Conservation (phyloP, 2,888 invertebrate species). For the Metalampra italica region DNA sequence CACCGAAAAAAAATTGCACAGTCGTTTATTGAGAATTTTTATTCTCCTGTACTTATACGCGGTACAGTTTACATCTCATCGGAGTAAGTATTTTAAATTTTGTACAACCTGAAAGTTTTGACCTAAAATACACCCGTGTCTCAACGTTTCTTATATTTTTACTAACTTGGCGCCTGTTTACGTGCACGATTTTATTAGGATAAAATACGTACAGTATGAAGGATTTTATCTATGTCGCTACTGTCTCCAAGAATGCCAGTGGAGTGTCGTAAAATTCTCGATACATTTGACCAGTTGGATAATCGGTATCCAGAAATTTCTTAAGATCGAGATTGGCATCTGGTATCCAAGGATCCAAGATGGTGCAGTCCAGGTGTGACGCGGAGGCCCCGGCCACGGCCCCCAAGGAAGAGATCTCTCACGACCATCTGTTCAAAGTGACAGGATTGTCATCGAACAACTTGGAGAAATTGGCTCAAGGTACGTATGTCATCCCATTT, state of each 20-base stretch:
- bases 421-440: conserved; percentile 62
- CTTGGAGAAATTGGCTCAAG: conserved; percentile 62
- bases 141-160: too few relatives aligned
- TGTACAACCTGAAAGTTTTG: too few relatives aligned
- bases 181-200: not conserved
- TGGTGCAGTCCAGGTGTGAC: conserved; percentile 38
- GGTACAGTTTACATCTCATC: too few relatives aligned
- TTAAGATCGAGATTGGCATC: not conserved
- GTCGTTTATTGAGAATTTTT: too few relatives aligned
- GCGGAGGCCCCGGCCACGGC: conserved; percentile 30
- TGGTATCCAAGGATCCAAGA: conserved; percentile 8
- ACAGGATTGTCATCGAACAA: conserved; percentile 62
- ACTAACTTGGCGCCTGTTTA: not conserved
- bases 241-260: conserved; percentile 14
- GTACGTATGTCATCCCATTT: conserved; percentile 28
- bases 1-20: too few relatives aligned
- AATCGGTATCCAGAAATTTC: conserved; percentile 11
- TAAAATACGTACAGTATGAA: conserved; percentile 6
- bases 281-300: conserved; percentile 6
- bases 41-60: too few relatives aligned
- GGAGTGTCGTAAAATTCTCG: conserved; percentile 4
- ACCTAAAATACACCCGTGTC: too few relatives aligned
- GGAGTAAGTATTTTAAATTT: too few relatives aligned
- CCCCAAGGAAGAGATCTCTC: conserved; percentile 54
- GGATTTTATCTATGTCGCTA: conserved; percentile 13